phyloP scores from a whole-genome alignment of 2,113 vertebrate species.

The Silurus asotus region DNA sequence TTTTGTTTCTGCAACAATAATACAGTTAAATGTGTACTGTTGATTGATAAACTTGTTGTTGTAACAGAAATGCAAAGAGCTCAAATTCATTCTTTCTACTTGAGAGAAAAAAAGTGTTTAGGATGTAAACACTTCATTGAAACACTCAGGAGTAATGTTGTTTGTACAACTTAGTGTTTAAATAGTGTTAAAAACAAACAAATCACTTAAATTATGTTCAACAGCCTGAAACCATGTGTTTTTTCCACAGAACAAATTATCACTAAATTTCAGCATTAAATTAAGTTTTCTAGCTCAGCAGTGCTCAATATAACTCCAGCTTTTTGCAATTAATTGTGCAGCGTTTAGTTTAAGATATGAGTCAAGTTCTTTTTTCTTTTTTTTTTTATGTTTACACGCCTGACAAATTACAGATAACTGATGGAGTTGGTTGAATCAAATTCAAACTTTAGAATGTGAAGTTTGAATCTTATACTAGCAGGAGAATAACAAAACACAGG shows the following conservation, averaged over 20 bases:
- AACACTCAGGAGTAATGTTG: neutral
- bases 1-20: neutral
- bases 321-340: neutral
- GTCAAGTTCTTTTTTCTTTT: no score
- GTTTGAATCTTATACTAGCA: neutral
- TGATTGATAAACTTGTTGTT: neutral
- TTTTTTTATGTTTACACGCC: neutral
- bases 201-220: neutral
- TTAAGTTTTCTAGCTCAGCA: neutral
- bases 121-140: neutral
- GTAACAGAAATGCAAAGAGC: neutral
- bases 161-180: neutral
- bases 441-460: neutral
- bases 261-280: neutral
- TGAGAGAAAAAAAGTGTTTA: neutral
- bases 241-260: neutral
- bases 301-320: neutral
- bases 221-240: neutral
- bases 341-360: neutral
- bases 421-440: neutral
- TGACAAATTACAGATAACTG: neutral
- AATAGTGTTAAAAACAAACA: neutral
- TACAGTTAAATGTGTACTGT: neutral
- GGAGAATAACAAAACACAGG: neutral
- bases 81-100: neutral